A percentile compares a stretch with the other conserved stretches of the same genome.
Conservation (phyloP, 2,797 vertebrate genomes). For the Pampus argenteus region DNA sequence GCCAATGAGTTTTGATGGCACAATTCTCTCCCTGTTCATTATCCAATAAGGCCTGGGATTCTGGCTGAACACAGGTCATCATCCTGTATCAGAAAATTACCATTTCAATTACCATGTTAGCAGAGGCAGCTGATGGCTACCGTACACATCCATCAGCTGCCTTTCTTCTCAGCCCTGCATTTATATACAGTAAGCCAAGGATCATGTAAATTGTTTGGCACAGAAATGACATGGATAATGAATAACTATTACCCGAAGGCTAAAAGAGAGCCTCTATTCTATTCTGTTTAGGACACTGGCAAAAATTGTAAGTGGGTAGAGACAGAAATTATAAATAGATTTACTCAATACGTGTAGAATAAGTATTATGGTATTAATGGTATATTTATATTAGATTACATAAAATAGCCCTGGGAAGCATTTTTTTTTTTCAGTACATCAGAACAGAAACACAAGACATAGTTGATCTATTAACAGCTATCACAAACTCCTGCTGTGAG, state of each 20-base stretch:
- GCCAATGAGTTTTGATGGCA: slow-evolving; percentile 20
- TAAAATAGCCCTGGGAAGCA: not conserved
- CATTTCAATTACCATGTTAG: slow-evolving; percentile 72
- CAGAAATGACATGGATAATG: slow-evolving; percentile 44
- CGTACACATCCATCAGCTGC: slow-evolving; percentile 28
- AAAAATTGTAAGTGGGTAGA: not conserved
- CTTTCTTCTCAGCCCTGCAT: slow-evolving; percentile 39
- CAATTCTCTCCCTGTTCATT: slow-evolving; percentile 52
- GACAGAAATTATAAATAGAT: slow-evolving; percentile 3
- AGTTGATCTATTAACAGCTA: slow-evolving; percentile 16
- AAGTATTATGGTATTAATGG: not conserved
- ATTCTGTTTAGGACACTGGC: not conserved
- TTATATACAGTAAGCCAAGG: slow-evolving; percentile 28
- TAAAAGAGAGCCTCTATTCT: slow-evolving; percentile 5
- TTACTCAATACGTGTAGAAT: slow-evolving; percentile 1
- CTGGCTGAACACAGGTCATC: slow-evolving; percentile 51
- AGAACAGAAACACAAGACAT: not conserved
- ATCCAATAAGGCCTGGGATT: slow-evolving; percentile 56
- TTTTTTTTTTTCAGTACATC: slow-evolving; percentile 14
- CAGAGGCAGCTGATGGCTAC: slow-evolving; percentile 50
- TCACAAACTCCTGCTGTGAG: slow-evolving; percentile 26
- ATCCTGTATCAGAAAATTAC: slow-evolving; percentile 66
- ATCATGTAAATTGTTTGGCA: slow-evolving; percentile 25
- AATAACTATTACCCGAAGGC: slow-evolving; percentile 33
- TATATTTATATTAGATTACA: not conserved